Conservation (phyloP, 2,797 vertebrate species). For the Rhinophrynus dorsalis region DNA sequence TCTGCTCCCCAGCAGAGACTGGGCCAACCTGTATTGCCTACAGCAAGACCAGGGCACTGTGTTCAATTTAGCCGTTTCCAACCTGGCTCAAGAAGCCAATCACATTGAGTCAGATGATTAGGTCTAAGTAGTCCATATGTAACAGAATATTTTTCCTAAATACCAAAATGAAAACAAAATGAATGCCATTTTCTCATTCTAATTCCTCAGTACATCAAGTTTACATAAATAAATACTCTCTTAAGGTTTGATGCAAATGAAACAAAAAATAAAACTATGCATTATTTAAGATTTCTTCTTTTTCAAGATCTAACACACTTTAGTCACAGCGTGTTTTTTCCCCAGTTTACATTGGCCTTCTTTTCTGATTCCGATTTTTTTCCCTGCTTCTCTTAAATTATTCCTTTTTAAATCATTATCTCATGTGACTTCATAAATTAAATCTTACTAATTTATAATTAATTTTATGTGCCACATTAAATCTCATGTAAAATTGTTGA, state of each 20-base stretch:
- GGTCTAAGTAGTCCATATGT: conserved; percentile 99
- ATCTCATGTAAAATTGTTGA: conserved; percentile 78
- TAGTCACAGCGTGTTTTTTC: conserved; percentile 84
- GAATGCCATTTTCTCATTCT: conserved; percentile 78
- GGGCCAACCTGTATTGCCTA: conserved; percentile 99
- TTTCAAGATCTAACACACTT: conserved; percentile 86
- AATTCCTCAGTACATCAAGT: conserved; percentile 77
- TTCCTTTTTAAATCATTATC: conserved; percentile 86
- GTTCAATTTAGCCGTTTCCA: conserved; percentile 91
- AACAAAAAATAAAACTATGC: conserved; percentile 84
- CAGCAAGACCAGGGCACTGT: conserved; percentile 98
- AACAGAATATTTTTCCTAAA: conserved; percentile 92
- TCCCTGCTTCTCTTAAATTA: conserved; percentile 82
- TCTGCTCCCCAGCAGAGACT: conserved; percentile 98
- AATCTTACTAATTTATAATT: conserved; percentile 81
- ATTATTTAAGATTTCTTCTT: conserved; percentile 84
- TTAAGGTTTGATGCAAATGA: conserved; percentile 84
- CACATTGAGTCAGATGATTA: conserved; percentile 99
- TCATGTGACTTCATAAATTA: conserved; percentile 79
- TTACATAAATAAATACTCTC: conserved; percentile 86
- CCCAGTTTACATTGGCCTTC: conserved; percentile 82
- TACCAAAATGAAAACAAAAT: conserved; percentile 86
- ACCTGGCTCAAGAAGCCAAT: conserved; percentile 90
- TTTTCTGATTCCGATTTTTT: conserved; percentile 78
- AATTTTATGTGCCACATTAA: conserved; percentile 71